phyloP scores from a whole-genome alignment of 1,140 invertebrate species.

The Parapsyche elsis region DNA sequence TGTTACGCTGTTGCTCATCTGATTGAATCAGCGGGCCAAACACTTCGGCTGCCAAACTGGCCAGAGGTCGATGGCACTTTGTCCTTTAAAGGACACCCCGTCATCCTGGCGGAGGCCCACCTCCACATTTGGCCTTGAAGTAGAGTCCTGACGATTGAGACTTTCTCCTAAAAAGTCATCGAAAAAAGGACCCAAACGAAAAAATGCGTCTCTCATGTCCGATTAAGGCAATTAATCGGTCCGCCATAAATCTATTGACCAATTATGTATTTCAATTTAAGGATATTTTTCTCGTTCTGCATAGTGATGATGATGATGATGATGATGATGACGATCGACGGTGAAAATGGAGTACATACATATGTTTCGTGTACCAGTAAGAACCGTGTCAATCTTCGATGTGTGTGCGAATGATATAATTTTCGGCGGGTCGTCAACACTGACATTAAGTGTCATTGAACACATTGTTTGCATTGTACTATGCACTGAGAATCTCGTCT shows the following conservation, averaged over 20 bases:
- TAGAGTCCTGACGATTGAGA: not conserved
- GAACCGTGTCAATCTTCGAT: too few species aligned
- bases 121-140: slow-evolving; percentile 8
- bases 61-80: slow-evolving; percentile 34
- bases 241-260: too few species aligned
- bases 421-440: slow-evolving; percentile 17
- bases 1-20: slow-evolving; percentile 19
- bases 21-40: slow-evolving; percentile 40
- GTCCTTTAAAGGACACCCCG: slow-evolving; percentile 35
- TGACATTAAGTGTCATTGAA: slow-evolving; percentile 21
- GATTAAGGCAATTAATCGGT: too few species aligned
- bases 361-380: too few species aligned
- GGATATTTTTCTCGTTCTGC: too few species aligned
- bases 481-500: not conserved
- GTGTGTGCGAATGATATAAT: slow-evolving; percentile 28
- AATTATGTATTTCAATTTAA: too few species aligned
- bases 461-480: slow-evolving; percentile 1
- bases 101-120: slow-evolving; percentile 21
- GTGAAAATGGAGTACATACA: too few species aligned
- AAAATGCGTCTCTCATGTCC: not conserved
- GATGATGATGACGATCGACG: too few species aligned
- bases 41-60: not conserved
- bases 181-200: not conserved
- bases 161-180: slow-evolving; percentile 22
- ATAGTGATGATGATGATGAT: too few species aligned